Base-by-base conservation (phyloP, 2,113 vertebrate genomes). In the Phocoena sinus region DNA sequence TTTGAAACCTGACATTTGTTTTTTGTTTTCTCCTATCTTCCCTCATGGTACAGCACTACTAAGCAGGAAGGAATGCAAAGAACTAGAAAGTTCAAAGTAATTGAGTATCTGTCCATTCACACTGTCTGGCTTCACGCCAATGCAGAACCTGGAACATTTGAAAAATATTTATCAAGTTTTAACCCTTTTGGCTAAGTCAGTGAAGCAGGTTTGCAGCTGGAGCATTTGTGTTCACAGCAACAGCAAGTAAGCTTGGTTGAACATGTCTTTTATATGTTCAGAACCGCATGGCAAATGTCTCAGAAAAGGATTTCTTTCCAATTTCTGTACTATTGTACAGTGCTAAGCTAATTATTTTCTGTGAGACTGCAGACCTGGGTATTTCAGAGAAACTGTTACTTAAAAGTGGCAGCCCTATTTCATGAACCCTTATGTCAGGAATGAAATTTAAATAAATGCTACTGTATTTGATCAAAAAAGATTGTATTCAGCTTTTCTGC, bases 51-150 rank as follows among this genome's bases (percentile, higher is more conserved):
- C 77, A 98, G 97, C 97, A 98, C 98, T 98, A 98, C 97, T 98
- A 98, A 98, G 98, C 96, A 63, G 98, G 98, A 98, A 98, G 97
- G 98, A 99, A 98, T 98, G 98, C 96, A 97, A 96, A 94, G 98
- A 98, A 98, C 98, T 97, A 98, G 98, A 96, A 97, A 98, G 98
- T 98, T 98, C 98, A 98, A 98, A 98, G 98, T 95, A 97, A 98
- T 97, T 97, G 96, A 98, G 96, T 94, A 96, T 98, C 98, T 97
- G 97, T 98, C 98, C 97, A 98, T 97, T 98, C 97, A 98, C 96
- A 97, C 96, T 96, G 96, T 89, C 98, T 99, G 98, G 98, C 98
- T 96, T 92, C 81, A 77, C 31, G 98, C 98, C 98, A 95, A 0
- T 31, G 93, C 68, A 96, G 97, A 98, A 99, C 98, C 98, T 98